Conservation (phyloP, 2,888 invertebrate genomes). For the Diarsia mendica region DNA sequence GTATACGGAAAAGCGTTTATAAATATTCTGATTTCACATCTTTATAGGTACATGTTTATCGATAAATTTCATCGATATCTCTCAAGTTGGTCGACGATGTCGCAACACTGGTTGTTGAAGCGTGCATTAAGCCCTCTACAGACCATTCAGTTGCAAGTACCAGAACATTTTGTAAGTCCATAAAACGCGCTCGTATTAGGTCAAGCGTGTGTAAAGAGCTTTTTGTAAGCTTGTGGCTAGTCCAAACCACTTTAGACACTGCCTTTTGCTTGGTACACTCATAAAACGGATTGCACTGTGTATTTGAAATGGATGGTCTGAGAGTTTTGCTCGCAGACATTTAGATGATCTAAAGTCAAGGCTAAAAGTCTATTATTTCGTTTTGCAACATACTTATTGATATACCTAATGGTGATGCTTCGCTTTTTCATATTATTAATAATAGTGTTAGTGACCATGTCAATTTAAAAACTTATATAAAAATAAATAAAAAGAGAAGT, state of each 20-base stretch:
- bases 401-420: neutral
- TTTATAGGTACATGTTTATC: constrained; percentile 7
- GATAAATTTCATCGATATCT: constrained; percentile 31
- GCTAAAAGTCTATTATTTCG: neutral
- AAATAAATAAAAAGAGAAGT: too few species aligned
- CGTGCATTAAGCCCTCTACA: constrained; percentile 47
- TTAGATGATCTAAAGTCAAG: neutral
- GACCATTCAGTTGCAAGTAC: constrained; percentile 46
- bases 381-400: neutral
- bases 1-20: constrained; percentile 49
- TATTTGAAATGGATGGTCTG: neutral
- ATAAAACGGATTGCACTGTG: constrained; percentile 32
- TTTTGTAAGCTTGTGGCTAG: constrained; percentile 45
- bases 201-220: constrained; percentile 58
- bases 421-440: too few species aligned
- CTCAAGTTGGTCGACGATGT: constrained; percentile 21
- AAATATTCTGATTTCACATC: constrained; percentile 47
- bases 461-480: too few species aligned
- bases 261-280: constrained; percentile 45
- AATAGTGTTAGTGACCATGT: too few species aligned
- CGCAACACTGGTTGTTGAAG: constrained; percentile 44
- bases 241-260: constrained; percentile 19
- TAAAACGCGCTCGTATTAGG: constrained; percentile 53
- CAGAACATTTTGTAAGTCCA: constrained; percentile 54
- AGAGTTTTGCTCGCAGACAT: constrained; percentile 3